Evolutionary conservation across 37 sponge, comb jelly and placozoan species (phyloP), one percentile per base, ranked within the genome.

Genomic region (Corticium candelabrum): DNA sequence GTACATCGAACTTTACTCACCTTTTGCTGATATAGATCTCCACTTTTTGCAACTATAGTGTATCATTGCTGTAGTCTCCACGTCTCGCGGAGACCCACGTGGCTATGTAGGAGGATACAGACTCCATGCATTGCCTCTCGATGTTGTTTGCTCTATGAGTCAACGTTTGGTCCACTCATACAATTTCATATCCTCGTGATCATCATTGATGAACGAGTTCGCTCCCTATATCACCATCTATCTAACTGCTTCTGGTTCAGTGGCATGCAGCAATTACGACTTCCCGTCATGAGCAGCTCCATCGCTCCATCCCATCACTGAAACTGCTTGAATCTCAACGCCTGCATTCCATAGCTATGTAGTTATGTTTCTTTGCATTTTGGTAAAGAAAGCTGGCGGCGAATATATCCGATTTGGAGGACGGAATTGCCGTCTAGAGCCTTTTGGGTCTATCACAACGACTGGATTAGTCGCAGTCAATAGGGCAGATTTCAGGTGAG

Each of bases 221-320:
- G 82, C 79, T 1, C 88, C 88, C 88, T 85, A 90, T 1, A 84
- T 29, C 1, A 87, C 85, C 40, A 90, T 37, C 41, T 74, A 84
- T n/a, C 39, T n/a, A 7, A 90, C 85, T 0, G 69, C 33, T 32
- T 87, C 67, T 3, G 90, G 87, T 67, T 67, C 81, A 1, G 0
- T 3, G 2, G 85, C 79, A 3, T 85, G 82, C 35, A 85, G 62
- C 2, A 84, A n/a, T n/a, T n/a, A n/a, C n/a, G n/a, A n/a, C n/a
- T n/a, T 39, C 3, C 83, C 33, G 1, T 79, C 88, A 21, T 81
- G 29, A 27, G 80, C 70, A 4, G 88, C 91, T 3, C 91, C 91
- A 67, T 90, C 88, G 41, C 91, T 87, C 91, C 91, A 90, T 4
- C 91, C 91, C 67, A 90, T 37, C 1, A 90, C 74, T 0, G 85